A percentile compares a stretch with the other conserved stretches of the same genome.
Evolutionary conservation across 2,113 vertebrate species (phyloP).

Genomic region (Chunga burmeisteri): DNA sequence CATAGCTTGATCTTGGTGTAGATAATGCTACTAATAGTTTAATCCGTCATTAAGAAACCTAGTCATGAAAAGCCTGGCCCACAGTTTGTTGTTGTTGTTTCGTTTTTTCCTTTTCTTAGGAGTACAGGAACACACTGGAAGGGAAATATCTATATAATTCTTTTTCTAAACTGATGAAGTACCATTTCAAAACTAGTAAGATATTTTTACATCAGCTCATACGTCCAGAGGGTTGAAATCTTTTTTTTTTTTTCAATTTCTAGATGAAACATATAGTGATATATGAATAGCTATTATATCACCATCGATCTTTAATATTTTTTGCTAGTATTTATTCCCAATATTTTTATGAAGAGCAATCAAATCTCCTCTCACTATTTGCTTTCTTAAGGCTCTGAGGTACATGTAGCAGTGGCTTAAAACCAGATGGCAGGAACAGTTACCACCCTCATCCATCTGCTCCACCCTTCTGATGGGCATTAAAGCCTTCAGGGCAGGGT

Average conservation of each 20-base stretch:
- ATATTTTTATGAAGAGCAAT: not conserved
- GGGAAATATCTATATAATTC: not conserved
- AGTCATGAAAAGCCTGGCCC: not conserved
- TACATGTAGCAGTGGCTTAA: not conserved
- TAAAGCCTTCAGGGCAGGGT: not conserved
- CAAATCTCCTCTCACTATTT: not conserved
- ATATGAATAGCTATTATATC: not conserved
- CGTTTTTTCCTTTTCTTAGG: not conserved
- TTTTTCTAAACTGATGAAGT: not conserved
- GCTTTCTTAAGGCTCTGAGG: not conserved
- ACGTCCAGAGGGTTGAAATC: not conserved
- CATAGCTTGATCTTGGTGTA: not conserved
- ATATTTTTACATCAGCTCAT: not conserved
- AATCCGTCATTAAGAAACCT: not conserved
- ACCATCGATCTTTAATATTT: not conserved
- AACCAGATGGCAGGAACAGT: not conserved
- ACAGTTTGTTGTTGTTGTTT: rapidly evolving
- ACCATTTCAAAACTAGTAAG: not conserved
- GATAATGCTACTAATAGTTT: not conserved
- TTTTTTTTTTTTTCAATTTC: not conserved
- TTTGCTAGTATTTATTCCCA: not conserved
- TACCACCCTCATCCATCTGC: not conserved
- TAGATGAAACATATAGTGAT: not conserved
- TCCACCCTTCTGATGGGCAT: not conserved
- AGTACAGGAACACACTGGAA: not conserved